phyloP scores from a whole-genome alignment of 1,140 invertebrate species.

The Harpegnathos saltator region DNA sequence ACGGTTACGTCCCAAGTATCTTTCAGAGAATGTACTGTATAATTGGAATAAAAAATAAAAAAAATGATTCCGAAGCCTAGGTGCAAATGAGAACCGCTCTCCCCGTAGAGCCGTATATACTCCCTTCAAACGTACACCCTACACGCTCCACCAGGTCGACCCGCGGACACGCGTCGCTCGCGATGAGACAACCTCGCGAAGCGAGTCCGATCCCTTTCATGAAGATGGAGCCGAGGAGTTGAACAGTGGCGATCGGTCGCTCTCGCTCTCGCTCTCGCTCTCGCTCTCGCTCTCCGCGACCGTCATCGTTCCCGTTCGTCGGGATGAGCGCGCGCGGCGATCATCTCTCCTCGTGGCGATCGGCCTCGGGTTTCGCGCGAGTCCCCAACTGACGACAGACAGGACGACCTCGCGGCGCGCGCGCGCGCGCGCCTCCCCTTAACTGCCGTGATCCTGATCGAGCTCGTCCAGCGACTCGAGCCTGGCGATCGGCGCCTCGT shows the following conservation, averaged over 20 bases:
- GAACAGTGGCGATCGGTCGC: too few species aligned
- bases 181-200: background rate
- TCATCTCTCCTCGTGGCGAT: background rate
- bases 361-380: background rate
- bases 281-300: too few species aligned
- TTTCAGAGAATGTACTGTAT: background rate
- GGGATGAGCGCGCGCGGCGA: slow-evolving; percentile 7
- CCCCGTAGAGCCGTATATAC: too few species aligned
- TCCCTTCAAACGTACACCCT: slow-evolving; percentile 13
- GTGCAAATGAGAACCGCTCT: background rate
- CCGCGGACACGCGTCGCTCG: background rate
- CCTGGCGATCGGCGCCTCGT: slow-evolving; percentile 88
- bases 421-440: slow-evolving; percentile 60
- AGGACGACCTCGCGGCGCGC: background rate
- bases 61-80: slow-evolving; percentile 37
- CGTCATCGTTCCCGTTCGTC: background rate
- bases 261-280: too few species aligned
- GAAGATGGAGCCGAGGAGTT: too few species aligned
- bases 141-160: background rate
- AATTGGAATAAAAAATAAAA: slow-evolving; percentile 4
- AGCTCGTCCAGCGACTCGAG: slow-evolving; percentile 89
- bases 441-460: slow-evolving; percentile 85
- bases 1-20: background rate
- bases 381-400: slow-evolving; percentile 10
- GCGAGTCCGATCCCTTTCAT: too few species aligned